These are phyloP conservation scores for Cheiracanthium punctorium DNA, from an alignment of 2,888 invertebrate species.

Conservation along the genomic window DNA sequence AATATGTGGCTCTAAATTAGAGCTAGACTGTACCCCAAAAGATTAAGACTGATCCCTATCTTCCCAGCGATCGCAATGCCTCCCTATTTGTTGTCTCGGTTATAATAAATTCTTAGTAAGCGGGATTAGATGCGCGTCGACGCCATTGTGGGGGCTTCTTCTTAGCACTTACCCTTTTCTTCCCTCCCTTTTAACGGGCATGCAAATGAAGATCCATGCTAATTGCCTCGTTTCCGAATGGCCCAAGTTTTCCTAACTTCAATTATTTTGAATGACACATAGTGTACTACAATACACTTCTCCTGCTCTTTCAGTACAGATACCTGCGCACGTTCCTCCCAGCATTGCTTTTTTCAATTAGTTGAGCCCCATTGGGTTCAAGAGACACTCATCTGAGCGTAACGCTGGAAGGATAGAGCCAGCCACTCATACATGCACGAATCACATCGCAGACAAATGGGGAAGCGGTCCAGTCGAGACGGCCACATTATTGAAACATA, in stretches of 20 bases:
- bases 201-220: constrained; percentile 70
- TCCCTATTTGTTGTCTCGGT: constrained; percentile 52
- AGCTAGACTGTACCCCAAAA: not conserved
- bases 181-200: constrained; percentile 47
- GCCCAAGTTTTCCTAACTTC: constrained; percentile 68
- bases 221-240: constrained; percentile 64
- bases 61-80: constrained; percentile 33
- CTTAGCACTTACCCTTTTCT: constrained; percentile 32
- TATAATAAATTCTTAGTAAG: constrained; percentile 68
- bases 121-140: constrained; percentile 65
- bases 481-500: constrained; percentile 53
- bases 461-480: constrained; percentile 44
- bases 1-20: constrained; percentile 45
- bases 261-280: constrained; percentile 68
- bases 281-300: constrained; percentile 52
- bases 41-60: constrained; percentile 58
- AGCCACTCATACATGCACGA: constrained; percentile 27
- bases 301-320: constrained; percentile 1
- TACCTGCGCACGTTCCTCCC: constrained; percentile 32
- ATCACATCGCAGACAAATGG: constrained; percentile 50
- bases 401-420: constrained; percentile 48
- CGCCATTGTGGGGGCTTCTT: constrained; percentile 47
- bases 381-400: constrained; percentile 57
- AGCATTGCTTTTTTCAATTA: constrained; percentile 68
- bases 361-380: constrained; percentile 66